Percentiles rank a stretch among this genome's conserved stretches.
Evolutionary conservation across 2,113 vertebrate species (phyloP).

Genomic region (Boulengeromyrus knoepffleri): DNA sequence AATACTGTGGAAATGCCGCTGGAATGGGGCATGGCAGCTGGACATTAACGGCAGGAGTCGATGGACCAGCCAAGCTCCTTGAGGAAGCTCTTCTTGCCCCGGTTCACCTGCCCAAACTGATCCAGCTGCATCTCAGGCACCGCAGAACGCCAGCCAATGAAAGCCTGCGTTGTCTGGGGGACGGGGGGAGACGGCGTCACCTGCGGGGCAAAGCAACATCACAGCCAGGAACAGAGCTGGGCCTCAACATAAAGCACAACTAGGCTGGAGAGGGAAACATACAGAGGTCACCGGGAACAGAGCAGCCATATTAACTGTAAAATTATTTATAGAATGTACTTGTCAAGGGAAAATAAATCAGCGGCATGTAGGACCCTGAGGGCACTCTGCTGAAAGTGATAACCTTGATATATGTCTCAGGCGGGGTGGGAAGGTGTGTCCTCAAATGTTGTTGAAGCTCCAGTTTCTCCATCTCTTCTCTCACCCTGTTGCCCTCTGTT

Average conservation of each 20-base stretch:
- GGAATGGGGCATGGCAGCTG: not conserved
- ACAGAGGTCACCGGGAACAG: not conserved
- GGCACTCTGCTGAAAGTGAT: not conserved
- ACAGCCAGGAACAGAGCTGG: too few relatives aligned
- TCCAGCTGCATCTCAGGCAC: slow-evolving; percentile 60
- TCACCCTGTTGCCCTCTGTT: slow-evolving; percentile 34
- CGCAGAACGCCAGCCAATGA: slow-evolving; percentile 77
- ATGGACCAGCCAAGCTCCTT: slow-evolving; percentile 57
- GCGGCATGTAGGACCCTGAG: not conserved
- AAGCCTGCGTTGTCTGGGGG: slow-evolving; percentile 68
- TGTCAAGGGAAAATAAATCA: not conserved
- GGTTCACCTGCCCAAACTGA: slow-evolving; percentile 43
- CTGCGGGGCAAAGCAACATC: slow-evolving; percentile 42
- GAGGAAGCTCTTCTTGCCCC: slow-evolving; percentile 55
- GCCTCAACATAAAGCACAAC: not conserved
- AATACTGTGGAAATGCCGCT: not conserved
- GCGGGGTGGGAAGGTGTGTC: slow-evolving; percentile 20
- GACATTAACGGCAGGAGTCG: slow-evolving; percentile 49
- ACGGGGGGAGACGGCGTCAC: slow-evolving; percentile 68
- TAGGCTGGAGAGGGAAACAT: not conserved
- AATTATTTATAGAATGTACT: slow-evolving; percentile 6
- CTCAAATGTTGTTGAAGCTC: slow-evolving; percentile 24
- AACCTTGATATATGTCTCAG: slow-evolving; percentile 37
- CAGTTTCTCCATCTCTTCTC: not conserved
- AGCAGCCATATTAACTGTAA: not conserved